Conservation (phyloP, 2,797 vertebrate species). For the Enteromius paludinosus region DNA sequence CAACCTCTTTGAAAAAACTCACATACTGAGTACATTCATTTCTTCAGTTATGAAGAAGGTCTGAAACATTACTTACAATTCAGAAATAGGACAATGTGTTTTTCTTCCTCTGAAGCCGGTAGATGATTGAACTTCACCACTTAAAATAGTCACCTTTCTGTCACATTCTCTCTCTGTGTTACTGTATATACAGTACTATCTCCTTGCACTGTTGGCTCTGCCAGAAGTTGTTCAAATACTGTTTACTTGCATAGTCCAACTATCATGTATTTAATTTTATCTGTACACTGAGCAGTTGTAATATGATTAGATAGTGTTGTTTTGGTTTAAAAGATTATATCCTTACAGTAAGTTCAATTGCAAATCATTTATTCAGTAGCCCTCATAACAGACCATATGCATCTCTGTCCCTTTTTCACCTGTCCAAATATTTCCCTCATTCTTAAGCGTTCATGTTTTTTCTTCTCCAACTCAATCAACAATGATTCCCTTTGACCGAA, state of each 20-base stretch:
- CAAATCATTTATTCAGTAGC: conserved; percentile 12
- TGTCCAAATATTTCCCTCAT: not conserved
- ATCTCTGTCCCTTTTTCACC: conserved; percentile 23
- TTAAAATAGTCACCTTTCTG: conserved; percentile 17
- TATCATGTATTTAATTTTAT: conserved; percentile 4
- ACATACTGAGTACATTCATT: conserved; percentile 32
- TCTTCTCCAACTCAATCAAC: conserved; percentile 32
- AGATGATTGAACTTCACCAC: not conserved
- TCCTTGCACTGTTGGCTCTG: conserved; percentile 37
- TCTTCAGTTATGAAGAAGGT: conserved; percentile 33
- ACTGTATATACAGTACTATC: not conserved
- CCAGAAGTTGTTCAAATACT: conserved; percentile 28
- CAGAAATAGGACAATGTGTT: conserved; percentile 46
- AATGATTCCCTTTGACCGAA: conserved; percentile 24
- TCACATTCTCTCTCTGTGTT: conserved; percentile 8
- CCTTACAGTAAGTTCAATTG: not conserved
- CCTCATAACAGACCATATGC: not conserved
- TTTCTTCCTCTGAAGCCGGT: conserved; percentile 1
- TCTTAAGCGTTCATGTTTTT: conserved; percentile 27
- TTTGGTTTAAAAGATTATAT: not conserved
- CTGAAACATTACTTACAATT: conserved; percentile 41
- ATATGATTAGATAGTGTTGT: not conserved
- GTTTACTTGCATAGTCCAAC: conserved; percentile 53
- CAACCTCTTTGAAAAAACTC: conserved; percentile 37
- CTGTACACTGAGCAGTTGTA: conserved; percentile 39